Conservation (phyloP, 2,888 invertebrate species). For the Ametastegia equiseti region DNA sequence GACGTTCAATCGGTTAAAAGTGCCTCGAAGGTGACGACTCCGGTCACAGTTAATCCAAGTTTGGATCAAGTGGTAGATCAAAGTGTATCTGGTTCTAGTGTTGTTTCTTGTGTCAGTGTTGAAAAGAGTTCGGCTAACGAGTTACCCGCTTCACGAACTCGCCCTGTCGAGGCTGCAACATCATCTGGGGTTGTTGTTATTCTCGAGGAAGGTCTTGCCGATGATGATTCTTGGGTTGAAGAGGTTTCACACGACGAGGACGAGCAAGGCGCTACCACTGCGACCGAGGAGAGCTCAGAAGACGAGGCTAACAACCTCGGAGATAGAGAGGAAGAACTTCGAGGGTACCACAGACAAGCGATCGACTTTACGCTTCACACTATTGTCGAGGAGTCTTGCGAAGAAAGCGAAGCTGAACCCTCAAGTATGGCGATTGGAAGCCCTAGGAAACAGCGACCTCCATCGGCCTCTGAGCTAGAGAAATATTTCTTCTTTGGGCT, state of each 20-base stretch:
- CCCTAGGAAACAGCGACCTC: conserved; percentile 81
- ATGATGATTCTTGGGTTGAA: conserved; percentile 95
- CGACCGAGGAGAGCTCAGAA: conserved; percentile 83
- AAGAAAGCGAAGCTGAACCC: conserved; percentile 92
- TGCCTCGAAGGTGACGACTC: conserved; percentile 14
- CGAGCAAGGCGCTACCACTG: conserved; percentile 80
- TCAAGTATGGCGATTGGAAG: conserved; percentile 66
- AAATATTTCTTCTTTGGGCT: conserved; percentile 94
- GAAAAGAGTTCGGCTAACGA: conserved; percentile 56
- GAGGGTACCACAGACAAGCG: conserved; percentile 89
- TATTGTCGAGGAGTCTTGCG: conserved; percentile 95
- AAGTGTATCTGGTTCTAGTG: conserved; percentile 49
- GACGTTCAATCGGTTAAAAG: conserved; percentile 69
- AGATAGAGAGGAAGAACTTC: conserved; percentile 88
- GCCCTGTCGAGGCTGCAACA: conserved; percentile 47
- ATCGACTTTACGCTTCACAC: conserved; percentile 95
- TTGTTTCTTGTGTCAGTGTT: conserved; percentile 51
- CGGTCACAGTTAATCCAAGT: neutral
- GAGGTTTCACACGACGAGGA: conserved; percentile 90
- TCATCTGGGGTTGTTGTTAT: conserved; percentile 81
- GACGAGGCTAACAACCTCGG: conserved; percentile 78
- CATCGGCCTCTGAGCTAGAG: conserved; percentile 90
- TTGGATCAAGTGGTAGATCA: conserved; percentile 46
- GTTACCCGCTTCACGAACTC: conserved; percentile 44
- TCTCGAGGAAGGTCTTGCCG: conserved; percentile 91